phyloP scores from a whole-genome alignment of 2,797 vertebrate species.

The Nothura maculosa region DNA sequence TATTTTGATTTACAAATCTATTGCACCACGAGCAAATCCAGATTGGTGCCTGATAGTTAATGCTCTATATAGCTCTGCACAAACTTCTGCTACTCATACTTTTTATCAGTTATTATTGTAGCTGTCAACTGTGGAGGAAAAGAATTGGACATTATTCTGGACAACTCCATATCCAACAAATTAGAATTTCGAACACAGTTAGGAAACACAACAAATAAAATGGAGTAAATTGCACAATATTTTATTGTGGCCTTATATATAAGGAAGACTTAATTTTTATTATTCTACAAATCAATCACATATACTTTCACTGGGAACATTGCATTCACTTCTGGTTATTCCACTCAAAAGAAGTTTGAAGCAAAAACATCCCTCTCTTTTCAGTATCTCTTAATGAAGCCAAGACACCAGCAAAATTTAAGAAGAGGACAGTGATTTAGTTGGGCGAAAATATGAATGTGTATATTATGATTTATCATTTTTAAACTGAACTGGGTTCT shows the following conservation, averaged over 20 bases:
- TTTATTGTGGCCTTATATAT: not conserved
- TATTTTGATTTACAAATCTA: not conserved
- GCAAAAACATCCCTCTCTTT: not conserved
- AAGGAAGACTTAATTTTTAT: not conserved
- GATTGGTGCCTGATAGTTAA: not conserved
- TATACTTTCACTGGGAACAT: not conserved
- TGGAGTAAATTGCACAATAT: not conserved
- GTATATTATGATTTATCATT: accelerated
- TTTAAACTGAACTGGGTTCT: not conserved
- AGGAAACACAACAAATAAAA: not conserved
- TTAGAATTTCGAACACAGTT: not conserved
- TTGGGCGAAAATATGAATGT: not conserved
- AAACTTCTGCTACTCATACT: not conserved
- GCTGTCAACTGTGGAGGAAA: not conserved
- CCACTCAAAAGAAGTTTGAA: not conserved
- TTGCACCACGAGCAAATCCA: not conserved
- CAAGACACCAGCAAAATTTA: not conserved
- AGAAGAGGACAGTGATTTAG: not conserved
- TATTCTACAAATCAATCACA: not conserved
- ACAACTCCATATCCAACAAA: not conserved
- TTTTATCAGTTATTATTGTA: not conserved
- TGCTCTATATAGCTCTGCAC: not conserved
- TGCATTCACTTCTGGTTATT: not conserved
- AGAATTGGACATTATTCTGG: not conserved
- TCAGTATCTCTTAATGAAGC: not conserved